Evolutionary conservation across 2,888 invertebrate genomes (phyloP), one percentile per base, ranked within the genome.

Genomic region (Leptinotarsa juncta): DNA sequence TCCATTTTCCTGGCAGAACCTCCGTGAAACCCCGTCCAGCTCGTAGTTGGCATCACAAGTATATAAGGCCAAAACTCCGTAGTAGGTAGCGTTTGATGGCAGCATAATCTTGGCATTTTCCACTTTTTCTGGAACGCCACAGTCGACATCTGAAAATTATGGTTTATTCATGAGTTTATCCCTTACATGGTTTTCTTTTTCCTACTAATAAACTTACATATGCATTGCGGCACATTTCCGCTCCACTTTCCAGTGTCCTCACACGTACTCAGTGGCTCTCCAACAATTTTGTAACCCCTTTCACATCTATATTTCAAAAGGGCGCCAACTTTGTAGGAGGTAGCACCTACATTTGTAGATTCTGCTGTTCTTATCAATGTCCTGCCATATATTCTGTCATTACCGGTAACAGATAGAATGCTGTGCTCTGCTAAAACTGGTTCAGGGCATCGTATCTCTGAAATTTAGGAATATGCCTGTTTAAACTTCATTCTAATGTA

Each of bases 251-350:
- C 96, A 81, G 91, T 94, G 80, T 96, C 96, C 84, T 95, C 95
- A 85, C 96, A 96, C 0, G 94, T 95, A 71, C 95, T 94, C 62
- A 96, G 87, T 67, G 95, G 94, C 84, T 95, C 95, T 0, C 96
- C 97, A 1, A 95, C 89, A 67, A 96, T 94, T 87, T 95, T 95
- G 88, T 96, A 96, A 0, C 97, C 97, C 73, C 96, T 89, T 85
- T 96, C 96, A 84, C 97, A 97, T 20, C 96, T 90, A 86, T 97
- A 97, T 86, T 96, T 96, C 1, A 95, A 94, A 20, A 96, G 88
- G 0, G 96, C 95, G 0, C 95, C 95, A 79, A 96, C 95, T 85
- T 95, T 94, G 88, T 95, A 96, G 0, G 95, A 94, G 75, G 94
- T 93, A 0, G 94, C 92, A 0, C 89, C 90, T 14, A 91, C 91